Evolutionary conservation across 2,113 vertebrate species (phyloP).

Genomic region (Prunella fulvescens): DNA sequence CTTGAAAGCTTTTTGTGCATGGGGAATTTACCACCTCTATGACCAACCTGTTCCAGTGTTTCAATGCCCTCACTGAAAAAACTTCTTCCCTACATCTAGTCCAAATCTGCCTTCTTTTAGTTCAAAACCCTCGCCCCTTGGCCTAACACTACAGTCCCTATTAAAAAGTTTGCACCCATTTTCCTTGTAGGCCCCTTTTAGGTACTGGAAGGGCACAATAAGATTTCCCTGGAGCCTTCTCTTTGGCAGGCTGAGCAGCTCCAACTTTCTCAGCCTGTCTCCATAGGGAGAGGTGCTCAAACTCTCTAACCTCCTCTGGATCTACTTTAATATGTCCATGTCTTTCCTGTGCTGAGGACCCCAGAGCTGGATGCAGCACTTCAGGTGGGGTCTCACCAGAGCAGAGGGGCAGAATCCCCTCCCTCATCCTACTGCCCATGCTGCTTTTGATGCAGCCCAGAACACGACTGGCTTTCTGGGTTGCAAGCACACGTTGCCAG

Average conservation of each 20-base stretch:
- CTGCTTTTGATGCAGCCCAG: not conserved
- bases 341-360: not conserved
- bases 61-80: not conserved
- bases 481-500: not conserved
- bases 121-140: not conserved
- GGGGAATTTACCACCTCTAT: not conserved
- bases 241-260: not conserved
- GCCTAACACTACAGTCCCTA: no score
- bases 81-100: not conserved
- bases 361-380: not conserved
- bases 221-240: not conserved
- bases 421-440: accelerated
- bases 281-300: not conserved
- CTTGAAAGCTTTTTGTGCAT: not conserved
- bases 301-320: not conserved
- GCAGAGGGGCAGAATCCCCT: not conserved
- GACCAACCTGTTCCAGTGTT: not conserved
- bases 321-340: not conserved
- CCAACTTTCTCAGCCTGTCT: not conserved
- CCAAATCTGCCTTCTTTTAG: not conserved
- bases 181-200: not conserved
- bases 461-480: not conserved
- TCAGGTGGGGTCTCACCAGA: not conserved
- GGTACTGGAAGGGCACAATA: not conserved
- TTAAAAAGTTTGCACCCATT: not conserved